Evolutionary conservation across 2,113 vertebrate genomes (phyloP), one percentile per base, ranked within the genome.

Genomic region (Chloebia gouldiae): DNA sequence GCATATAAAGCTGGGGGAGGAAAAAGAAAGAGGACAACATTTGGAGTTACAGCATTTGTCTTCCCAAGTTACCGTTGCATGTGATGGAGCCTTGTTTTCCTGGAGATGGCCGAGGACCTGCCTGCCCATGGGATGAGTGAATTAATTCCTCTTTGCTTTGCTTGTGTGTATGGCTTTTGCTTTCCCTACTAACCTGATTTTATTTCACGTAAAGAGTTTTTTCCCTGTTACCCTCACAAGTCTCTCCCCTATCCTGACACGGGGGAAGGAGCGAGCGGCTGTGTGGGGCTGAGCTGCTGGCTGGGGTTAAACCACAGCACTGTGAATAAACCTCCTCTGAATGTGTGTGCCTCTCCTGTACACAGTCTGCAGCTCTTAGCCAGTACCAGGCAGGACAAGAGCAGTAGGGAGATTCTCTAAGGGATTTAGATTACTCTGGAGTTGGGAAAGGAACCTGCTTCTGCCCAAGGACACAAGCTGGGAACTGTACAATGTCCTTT

Each of bases 241-340:
- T 24, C 15, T 56, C 35, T 56, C 7, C 27, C 31, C 4, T 7
- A 0, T 13, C 15, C 25, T 40, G 40, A 7, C 2, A 1, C 2
- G 6, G 56, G 25, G 49, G 7, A 35, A 11, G 3, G 71, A 61
- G 23, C 0, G 0, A 56, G 40, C 2, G 2, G 10, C 31, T 42
- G 11, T 1, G 6, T 20, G 27, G 27, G 53, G 61, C 45, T 53
- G 54, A 53, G 45, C 47, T 75, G 20, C 28, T 5, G 2, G 7
- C 28, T n/a, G 21, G 45, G 54, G n/a, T 31, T 61, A 25, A 40
- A 50, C 44, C 23, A 4, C 24, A 13, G 11, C 37, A 16, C 42
- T 13, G 39, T 30, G 63, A 27, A 71, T 23, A 15, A 3, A 13
- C 37, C 68, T 68, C 30, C 61, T 63, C 40, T n/a, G 16, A 17